Percentiles rank a stretch among this genome's conserved stretches.
These are phyloP conservation scores for Crepidodera aurea DNA, from an alignment of 2,888 invertebrate species.

Conservation along the genomic window DNA sequence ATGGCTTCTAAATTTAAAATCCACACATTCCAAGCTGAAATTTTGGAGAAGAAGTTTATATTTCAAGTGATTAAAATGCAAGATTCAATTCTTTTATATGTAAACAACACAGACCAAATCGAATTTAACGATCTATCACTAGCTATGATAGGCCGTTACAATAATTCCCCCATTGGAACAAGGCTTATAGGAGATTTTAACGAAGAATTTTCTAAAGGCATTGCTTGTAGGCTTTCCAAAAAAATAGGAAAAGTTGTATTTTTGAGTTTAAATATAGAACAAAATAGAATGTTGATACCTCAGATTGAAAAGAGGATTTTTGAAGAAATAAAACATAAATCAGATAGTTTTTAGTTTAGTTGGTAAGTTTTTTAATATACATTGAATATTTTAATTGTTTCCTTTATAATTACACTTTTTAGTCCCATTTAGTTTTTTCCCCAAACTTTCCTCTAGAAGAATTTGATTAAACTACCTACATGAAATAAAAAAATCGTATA, in stretches of 20 bases:
- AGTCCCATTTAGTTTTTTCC: too few species aligned
- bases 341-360: slow-evolving; percentile 57
- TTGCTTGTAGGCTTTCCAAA: slow-evolving; percentile 56
- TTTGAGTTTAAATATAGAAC: slow-evolving; percentile 62
- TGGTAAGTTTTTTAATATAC: slow-evolving; percentile 5
- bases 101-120: slow-evolving; percentile 58
- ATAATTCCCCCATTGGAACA: slow-evolving; percentile 54
- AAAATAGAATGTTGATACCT: slow-evolving; percentile 54
- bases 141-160: slow-evolving; percentile 53
- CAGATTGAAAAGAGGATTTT: slow-evolving; percentile 59
- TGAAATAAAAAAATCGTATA: slow-evolving; percentile 1
- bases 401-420: too few species aligned
- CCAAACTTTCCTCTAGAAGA: too few species aligned
- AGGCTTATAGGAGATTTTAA: slow-evolving; percentile 58
- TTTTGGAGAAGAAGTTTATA: slow-evolving; percentile 55
- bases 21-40: slow-evolving; percentile 30
- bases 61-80: slow-evolving; percentile 62
- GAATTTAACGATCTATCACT: slow-evolving; percentile 58
- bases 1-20: neutral
- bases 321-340: slow-evolving; percentile 59
- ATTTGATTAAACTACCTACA: too few species aligned
- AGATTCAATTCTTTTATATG: slow-evolving; percentile 60
- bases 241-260: slow-evolving; percentile 61
- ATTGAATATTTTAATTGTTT: neutral
- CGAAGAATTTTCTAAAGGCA: slow-evolving; percentile 47